Evolutionary conservation across 2,113 vertebrate genomes (phyloP).

Genomic region (Salvelinus sp.): DNA sequence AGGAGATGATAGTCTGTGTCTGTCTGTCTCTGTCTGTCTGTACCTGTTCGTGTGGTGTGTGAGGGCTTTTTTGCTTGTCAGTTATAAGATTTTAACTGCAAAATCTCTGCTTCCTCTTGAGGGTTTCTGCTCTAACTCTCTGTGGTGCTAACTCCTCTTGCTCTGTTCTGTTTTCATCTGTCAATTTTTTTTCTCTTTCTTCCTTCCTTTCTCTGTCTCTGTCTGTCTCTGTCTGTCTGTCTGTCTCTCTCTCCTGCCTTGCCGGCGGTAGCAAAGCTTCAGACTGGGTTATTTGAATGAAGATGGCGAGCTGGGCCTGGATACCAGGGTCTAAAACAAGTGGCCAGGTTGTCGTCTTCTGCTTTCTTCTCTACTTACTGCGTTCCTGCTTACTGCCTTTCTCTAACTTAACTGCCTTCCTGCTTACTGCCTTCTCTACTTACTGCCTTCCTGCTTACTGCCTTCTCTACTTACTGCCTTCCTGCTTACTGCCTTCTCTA

Average conservation of each 20-base stretch:
- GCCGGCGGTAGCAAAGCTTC: conserved; percentile 83
- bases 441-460: conserved; percentile 5
- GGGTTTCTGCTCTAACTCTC: not conserved
- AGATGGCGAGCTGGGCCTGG: conserved; percentile 92
- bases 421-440: conserved; percentile 15
- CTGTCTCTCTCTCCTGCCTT: conserved; percentile 33
- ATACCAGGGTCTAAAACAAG: conserved; percentile 93
- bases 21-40: too few species aligned
- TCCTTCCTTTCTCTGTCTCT: conserved; percentile 26
- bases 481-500: conserved; percentile 19
- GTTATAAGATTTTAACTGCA: too few species aligned
- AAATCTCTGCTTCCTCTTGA: not conserved
- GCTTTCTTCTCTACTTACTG: conserved; percentile 21
- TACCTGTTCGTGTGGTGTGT: too few species aligned
- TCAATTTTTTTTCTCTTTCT: conserved; percentile 9
- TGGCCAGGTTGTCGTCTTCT: conserved; percentile 84
- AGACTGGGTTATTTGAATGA: conserved; percentile 91
- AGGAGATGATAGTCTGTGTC: too few species aligned
- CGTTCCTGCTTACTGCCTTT: conserved; percentile 10
- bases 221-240: conserved; percentile 43
- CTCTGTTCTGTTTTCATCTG: not conserved
- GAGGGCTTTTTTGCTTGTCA: too few species aligned
- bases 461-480: conserved; percentile 18
- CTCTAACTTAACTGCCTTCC: conserved; percentile 12
- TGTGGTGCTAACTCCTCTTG: not conserved